A percentile compares a stretch with the other conserved stretches of the same genome.
Conservation (phyloP, 2,888 invertebrate species). For the Himalopsyche tibetana region DNA sequence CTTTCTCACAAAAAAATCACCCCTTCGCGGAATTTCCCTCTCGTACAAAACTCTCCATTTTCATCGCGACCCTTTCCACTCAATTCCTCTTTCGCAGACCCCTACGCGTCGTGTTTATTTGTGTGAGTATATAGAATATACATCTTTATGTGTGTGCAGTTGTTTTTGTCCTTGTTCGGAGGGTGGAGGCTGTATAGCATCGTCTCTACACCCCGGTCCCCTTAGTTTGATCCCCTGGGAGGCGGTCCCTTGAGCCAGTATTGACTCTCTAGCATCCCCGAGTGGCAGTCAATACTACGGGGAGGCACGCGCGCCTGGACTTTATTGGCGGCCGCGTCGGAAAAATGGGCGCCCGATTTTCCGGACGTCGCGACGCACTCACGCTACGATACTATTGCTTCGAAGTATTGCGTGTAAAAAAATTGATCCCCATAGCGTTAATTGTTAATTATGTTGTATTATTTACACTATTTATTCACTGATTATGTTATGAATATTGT, state of each 20-base stretch:
- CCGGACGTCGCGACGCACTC: constrained; percentile 51
- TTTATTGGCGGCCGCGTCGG: constrained; percentile 62
- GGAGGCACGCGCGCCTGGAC: constrained; percentile 72
- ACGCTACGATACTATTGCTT: background rate
- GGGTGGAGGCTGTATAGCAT: constrained; percentile 62
- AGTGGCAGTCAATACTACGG: constrained; percentile 76
- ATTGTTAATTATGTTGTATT: too few relatives aligned
- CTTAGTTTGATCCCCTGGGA: constrained; percentile 72
- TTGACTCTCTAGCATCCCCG: constrained; percentile 70
- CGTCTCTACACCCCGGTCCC: constrained; percentile 71
- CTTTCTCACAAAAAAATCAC: constrained; percentile 62
- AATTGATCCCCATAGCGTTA: too few relatives aligned
- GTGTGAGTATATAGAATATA: constrained; percentile 34
- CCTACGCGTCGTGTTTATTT: constrained; percentile 12
- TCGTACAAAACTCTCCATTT: constrained; percentile 69
- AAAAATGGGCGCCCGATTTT: constrained; percentile 50
- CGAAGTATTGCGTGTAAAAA: too few relatives aligned
- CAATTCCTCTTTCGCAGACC: constrained; percentile 16
- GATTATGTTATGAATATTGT: too few relatives aligned
- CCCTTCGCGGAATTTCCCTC: constrained; percentile 63
- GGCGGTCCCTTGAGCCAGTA: constrained; percentile 77
- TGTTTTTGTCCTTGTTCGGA: constrained; percentile 57
- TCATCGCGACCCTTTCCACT: constrained; percentile 70
- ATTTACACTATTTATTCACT: too few relatives aligned
- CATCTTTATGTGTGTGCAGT: constrained; percentile 54